phyloP scores from a whole-genome alignment of 2,113 vertebrate species.

The Lucifuga dentata region DNA sequence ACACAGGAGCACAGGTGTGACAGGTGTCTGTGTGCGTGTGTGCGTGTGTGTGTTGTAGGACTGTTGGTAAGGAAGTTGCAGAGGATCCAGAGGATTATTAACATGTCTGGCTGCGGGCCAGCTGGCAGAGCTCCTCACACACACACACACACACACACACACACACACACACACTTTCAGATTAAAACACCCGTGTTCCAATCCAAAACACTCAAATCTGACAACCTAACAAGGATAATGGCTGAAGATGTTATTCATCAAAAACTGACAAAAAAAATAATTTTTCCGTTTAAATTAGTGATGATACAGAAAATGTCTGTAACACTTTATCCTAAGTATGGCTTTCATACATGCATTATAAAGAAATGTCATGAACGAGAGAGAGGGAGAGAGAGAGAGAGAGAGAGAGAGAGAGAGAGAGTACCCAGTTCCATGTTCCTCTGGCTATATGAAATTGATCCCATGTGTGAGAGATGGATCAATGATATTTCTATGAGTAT shows the following conservation, averaged over 20 bases:
- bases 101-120: slow-evolving; percentile 31
- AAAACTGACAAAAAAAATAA: neutral
- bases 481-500: too few relatives aligned
- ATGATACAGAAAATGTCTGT: neutral
- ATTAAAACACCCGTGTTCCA: neutral
- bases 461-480: too few relatives aligned
- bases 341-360: too few relatives aligned
- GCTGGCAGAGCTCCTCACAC: neutral
- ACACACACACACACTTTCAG: neutral
- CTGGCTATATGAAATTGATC: too few relatives aligned
- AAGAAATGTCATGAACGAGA: too few relatives aligned
- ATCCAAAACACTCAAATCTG: slow-evolving; percentile 25
- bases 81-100: slow-evolving; percentile 19
- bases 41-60: neutral
- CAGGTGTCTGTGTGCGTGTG: neutral
- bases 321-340: neutral
- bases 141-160: neutral
- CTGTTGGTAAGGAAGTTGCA: too few relatives aligned
- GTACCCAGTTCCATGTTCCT: too few relatives aligned
- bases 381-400: too few relatives aligned
- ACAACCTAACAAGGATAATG: slow-evolving; percentile 16
- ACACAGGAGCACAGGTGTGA: too few relatives aligned
- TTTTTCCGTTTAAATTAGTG: neutral
- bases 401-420: too few relatives aligned
- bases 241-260: slow-evolving; percentile 25